phyloP scores from a whole-genome alignment of 2,113 vertebrate genomes.

The Dolichotis patagonum region DNA sequence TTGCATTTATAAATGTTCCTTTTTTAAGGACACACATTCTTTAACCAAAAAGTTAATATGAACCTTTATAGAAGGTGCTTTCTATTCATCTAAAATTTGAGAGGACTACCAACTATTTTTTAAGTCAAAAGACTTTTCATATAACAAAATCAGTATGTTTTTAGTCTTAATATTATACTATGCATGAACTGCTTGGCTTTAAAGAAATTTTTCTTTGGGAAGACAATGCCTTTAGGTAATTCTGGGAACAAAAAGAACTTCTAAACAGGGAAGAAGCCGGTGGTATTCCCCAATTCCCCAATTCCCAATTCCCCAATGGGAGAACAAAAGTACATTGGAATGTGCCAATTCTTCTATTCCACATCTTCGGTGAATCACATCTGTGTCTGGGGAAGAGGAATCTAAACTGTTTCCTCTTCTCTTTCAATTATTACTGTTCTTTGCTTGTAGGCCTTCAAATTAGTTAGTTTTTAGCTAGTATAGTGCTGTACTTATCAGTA shows the following conservation, averaged over 20 bases:
- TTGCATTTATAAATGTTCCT: neutral
- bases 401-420: neutral
- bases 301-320: neutral
- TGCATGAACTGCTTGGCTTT: neutral
- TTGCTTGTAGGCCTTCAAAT: neutral
- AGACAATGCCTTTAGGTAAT: neutral
- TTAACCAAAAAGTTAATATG: neutral
- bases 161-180: neutral
- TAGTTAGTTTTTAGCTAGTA: neutral
- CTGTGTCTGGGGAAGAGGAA: neutral
- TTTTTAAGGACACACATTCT: neutral
- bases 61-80: neutral
- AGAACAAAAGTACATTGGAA: neutral
- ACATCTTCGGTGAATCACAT: neutral
- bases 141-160: neutral
- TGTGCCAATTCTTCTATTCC: neutral
- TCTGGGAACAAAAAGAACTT: neutral
- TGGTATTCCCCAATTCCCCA: neutral
- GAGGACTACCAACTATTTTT: neutral
- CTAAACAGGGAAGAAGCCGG: neutral
- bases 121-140: neutral
- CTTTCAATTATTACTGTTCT: neutral
- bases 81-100: neutral
- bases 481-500: neutral
- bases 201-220: neutral